These are phyloP conservation scores for Stegana nigrithorax DNA, from an alignment of 2,888 invertebrate species.

Conservation along the genomic window DNA sequence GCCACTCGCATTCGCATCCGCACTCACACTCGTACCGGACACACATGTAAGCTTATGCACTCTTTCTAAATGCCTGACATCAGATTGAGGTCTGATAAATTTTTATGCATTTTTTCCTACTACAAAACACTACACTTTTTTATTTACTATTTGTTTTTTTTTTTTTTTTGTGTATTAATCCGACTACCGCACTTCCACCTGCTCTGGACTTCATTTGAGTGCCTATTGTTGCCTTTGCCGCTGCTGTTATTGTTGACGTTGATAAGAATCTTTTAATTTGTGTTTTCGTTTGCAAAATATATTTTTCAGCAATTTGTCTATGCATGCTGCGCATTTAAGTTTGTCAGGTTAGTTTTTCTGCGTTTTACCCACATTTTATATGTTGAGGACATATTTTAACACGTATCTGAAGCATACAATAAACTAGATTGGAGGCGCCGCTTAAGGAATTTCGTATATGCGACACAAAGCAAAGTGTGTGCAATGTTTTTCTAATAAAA, in stretches of 20 bases:
- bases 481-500: not conserved
- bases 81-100: slow-evolving; percentile 14
- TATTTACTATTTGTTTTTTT: not conserved
- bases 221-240: no score
- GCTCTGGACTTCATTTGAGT: no score
- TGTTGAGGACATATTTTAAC: not conserved
- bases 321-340: not conserved
- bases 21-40: not conserved
- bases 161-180: no score
- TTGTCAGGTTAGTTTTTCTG: not conserved
- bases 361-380: not conserved
- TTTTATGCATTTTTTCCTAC: slow-evolving; percentile 1
- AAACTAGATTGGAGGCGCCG: slow-evolving; percentile 4
- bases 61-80: slow-evolving; percentile 6
- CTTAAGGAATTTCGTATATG: slow-evolving; percentile 4
- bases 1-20: not conserved
- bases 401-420: not conserved
- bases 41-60: not conserved
- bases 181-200: not conserved
- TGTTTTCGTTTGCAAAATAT: not conserved
- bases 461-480: no score
- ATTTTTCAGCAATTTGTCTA: not conserved
- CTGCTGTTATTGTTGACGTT: slow-evolving; percentile 5
- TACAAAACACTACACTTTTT: not conserved
- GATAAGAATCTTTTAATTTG: slow-evolving; percentile 19